Percentiles rank a stretch among this genome's conserved stretches.
These are phyloP conservation scores for Pelecanoides urinatrix DNA, from an alignment of 2,113 vertebrate species.

Conservation along the genomic window DNA sequence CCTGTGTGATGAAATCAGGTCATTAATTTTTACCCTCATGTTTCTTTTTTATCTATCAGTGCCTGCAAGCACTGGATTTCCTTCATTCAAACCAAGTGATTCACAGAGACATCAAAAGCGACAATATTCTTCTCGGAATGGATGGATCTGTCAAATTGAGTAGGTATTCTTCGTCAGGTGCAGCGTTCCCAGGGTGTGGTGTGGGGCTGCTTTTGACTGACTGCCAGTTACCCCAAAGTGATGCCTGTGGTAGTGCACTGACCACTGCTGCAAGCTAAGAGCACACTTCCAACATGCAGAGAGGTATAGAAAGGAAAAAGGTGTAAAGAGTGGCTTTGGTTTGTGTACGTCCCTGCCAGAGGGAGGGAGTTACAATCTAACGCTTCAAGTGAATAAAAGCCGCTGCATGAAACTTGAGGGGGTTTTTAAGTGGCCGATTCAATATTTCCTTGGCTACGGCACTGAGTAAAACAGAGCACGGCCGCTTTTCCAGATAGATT, in stretches of 20 bases:
- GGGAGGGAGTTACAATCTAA: not conserved
- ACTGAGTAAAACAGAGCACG: not conserved
- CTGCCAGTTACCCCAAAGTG: not conserved
- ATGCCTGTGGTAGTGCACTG: not conserved
- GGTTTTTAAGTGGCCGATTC: not conserved
- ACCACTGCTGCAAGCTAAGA: not conserved
- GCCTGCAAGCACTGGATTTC: slow-evolving; percentile 97
- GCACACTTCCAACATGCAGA: not conserved
- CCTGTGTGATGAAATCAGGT: slow-evolving; percentile 22
- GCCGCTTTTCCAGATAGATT: not conserved
- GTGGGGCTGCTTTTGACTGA: not conserved
- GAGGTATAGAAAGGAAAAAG: not conserved
- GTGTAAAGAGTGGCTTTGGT: not conserved
- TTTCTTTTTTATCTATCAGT: slow-evolving; percentile 73
- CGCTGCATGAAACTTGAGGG: not conserved
- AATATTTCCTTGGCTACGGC: not conserved
- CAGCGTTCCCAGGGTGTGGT: not conserved
- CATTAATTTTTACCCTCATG: not conserved
- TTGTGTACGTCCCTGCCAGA: not conserved
- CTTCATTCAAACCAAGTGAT: slow-evolving; percentile 98
- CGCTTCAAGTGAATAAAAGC: not conserved
- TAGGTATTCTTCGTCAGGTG: slow-evolving; percentile 70
- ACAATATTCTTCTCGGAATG: slow-evolving; percentile 98
- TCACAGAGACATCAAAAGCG: slow-evolving; percentile 98
- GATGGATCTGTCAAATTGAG: slow-evolving; percentile 97